These are phyloP conservation scores for Aricia agestis DNA, from an alignment of 1,140 invertebrate species.

Conservation along the genomic window DNA sequence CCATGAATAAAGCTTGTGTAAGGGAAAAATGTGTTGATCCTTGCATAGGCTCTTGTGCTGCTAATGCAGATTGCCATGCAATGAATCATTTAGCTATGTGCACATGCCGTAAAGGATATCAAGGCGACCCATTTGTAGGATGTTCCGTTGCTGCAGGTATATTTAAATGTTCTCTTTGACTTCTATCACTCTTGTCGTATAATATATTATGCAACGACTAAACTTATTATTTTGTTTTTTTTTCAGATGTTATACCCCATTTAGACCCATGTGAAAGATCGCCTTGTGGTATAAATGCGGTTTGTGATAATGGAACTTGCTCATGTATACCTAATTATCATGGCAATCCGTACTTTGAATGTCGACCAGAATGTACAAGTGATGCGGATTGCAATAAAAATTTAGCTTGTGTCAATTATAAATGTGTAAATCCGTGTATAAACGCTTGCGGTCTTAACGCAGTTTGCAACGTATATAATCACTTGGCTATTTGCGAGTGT, in stretches of 20 bases:
- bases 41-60: conserved; percentile 82
- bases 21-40: conserved; percentile 82
- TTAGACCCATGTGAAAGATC: conserved; percentile 80
- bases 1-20: conserved; percentile 80
- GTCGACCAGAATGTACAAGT: conserved; percentile 81
- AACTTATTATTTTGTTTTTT: conserved; percentile 14
- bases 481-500: conserved; percentile 82
- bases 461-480: conserved; percentile 79
- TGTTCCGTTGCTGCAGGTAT: conserved; percentile 79
- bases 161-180: conserved; percentile 30
- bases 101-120: conserved; percentile 77
- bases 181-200: not conserved
- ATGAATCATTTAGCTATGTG: conserved; percentile 81
- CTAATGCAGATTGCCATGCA: conserved; percentile 77
- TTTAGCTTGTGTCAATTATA: conserved; percentile 88
- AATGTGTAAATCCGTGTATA: conserved; percentile 88
- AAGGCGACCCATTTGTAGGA: conserved; percentile 81
- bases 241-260: conserved; percentile 29
- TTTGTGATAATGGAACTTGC: conserved; percentile 83
- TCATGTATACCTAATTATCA: conserved; percentile 77
- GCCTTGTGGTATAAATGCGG: conserved; percentile 85
- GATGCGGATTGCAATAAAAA: conserved; percentile 86
- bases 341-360: conserved; percentile 80
- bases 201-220: too few relatives aligned
- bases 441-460: conserved; percentile 82